Evolutionary conservation across 2,888 invertebrate genomes (phyloP).

Genomic region (Ptilodon capucinus): DNA sequence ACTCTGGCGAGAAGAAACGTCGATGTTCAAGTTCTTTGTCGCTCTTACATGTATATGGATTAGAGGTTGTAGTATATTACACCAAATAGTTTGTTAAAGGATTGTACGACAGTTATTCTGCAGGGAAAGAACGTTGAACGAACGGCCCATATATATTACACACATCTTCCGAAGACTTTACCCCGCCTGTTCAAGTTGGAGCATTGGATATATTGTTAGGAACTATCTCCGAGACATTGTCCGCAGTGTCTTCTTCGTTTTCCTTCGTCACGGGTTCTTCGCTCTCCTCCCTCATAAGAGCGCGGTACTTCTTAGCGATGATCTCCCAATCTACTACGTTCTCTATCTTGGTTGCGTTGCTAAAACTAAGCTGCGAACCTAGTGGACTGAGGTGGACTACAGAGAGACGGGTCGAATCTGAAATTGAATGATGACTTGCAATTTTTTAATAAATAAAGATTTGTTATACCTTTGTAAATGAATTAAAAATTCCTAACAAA

Average conservation of each 20-base stretch:
- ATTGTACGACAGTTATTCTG: too few relatives aligned
- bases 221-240: constrained; percentile 66
- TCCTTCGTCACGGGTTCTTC: constrained; percentile 65
- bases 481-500: too few relatives aligned
- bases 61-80: too few relatives aligned
- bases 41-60: too few relatives aligned
- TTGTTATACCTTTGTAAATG: too few relatives aligned
- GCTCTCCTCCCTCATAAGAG: constrained; percentile 81
- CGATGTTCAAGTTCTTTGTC: too few relatives aligned
- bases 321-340: constrained; percentile 96
- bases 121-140: too few relatives aligned
- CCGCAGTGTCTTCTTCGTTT: constrained; percentile 67
- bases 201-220: constrained; percentile 69
- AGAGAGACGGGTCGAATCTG: constrained; percentile 89
- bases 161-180: constrained; percentile 11
- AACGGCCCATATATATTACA: constrained; percentile 24
- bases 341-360: constrained; percentile 90
- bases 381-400: constrained; percentile 92
- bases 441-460: too few relatives aligned
- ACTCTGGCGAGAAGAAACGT: too few relatives aligned
- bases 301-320: constrained; percentile 94
- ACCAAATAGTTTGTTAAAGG: too few relatives aligned
- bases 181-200: constrained; percentile 55
- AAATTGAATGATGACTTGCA: constrained; percentile 9
- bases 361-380: constrained; percentile 92